Base-by-base conservation (phyloP, 2,797 vertebrate genomes). In the Orientallactaga sibirica region DNA sequence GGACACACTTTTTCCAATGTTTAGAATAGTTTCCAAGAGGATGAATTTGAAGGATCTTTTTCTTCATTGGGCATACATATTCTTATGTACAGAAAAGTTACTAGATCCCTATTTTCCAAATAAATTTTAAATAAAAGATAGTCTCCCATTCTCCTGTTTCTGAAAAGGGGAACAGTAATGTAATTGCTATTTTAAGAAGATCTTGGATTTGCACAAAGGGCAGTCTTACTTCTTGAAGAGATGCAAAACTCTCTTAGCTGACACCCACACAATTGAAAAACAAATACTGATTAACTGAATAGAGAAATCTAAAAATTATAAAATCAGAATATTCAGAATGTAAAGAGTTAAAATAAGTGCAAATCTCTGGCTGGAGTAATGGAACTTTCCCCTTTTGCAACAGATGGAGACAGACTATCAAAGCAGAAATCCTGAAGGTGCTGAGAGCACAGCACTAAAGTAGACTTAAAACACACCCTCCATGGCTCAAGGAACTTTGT, bases 241-340 rank as follows among this genome's bases (percentile, higher is more conserved):
- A 81, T 7, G 1, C 2, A 33, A 88, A 22, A 43, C 37, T 87
- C 20, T 91, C 83, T 87, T 73, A 78, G 75, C 41, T 88, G 66
- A 86, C 61, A 77, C 19, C 37, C 37, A 67, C 19, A 83, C 55
- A 75, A 79, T 43, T 93, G 84, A 29, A 91, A 89, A 27, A 37
- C 18, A 37, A 86, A 83, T 96, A 76, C 82, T 64, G 20, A 70
- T 87, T 85, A 77, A 82, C 71, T 62, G 24, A 58, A 78, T 24
- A 87, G 61, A 88, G 20, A 37, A 70, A 95, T 89, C 81, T 68
- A 96, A 94, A 96, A 94, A 89, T 58, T 83, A 87, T 93, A 92
- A 93, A 93, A 91, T 76, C 41, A 80, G 37, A 9, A 66, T 27
- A 62, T 41, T 68, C 24, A 64, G 10, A 85, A 52, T 67, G 22